phyloP scores from a whole-genome alignment of 2,888 invertebrate genomes.

The Ectropis crepuscularia region DNA sequence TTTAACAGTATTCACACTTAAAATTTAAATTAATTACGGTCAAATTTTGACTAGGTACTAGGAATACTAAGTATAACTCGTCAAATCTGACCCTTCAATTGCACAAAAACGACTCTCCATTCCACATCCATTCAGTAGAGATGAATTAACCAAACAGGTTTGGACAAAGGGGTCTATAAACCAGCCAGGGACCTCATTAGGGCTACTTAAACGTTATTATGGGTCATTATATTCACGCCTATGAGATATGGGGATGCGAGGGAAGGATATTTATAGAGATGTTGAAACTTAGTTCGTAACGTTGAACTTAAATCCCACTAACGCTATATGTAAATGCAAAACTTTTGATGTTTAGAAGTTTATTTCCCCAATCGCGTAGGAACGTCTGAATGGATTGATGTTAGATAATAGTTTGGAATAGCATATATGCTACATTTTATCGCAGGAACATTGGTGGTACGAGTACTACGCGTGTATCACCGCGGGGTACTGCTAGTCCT shows the following conservation, averaged over 20 bases:
- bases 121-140: slow-evolving; percentile 19
- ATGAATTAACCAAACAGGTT: slow-evolving; percentile 59
- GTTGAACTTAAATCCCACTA: not conserved
- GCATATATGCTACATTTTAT: too few species aligned
- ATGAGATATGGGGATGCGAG: slow-evolving; percentile 31
- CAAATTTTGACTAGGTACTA: not conserved
- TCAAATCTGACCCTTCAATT: not conserved
- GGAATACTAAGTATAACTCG: not conserved
- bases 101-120: not conserved
- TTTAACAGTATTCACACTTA: too few species aligned
- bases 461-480: too few species aligned
- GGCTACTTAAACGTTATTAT: slow-evolving; percentile 72
- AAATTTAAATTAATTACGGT: not conserved
- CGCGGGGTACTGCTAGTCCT: too few species aligned
- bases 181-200: slow-evolving; percentile 62
- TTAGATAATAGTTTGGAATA: too few species aligned
- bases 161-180: slow-evolving; percentile 47
- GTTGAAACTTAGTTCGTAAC: slow-evolving; percentile 4
- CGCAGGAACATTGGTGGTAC: too few species aligned
- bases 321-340: not conserved
- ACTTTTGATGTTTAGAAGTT: too few species aligned
- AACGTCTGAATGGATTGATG: too few species aligned
- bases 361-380: too few species aligned
- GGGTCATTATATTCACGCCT: slow-evolving; percentile 69
- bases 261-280: slow-evolving; percentile 20